Base-by-base conservation (phyloP, 2,113 vertebrate genomes). In the Narcine bancroftii region DNA sequence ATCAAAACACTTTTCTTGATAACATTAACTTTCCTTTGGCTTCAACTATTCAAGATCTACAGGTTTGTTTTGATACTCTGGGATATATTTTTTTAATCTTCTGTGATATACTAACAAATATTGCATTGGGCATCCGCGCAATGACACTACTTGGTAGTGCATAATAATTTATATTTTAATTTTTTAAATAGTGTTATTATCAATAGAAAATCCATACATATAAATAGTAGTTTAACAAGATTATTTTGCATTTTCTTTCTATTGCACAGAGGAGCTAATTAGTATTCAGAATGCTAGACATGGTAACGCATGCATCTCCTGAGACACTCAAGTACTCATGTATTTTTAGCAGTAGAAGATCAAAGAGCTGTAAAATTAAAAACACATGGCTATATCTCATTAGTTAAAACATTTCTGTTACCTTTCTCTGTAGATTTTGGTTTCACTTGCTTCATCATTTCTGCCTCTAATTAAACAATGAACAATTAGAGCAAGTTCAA, bases 391-490 rank as follows among this genome's bases (percentile, higher is more conserved):
- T 21, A 42, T 63, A 60, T 36, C 53, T 87, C 33, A 60, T 36
- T 87, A n/a, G 1, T 36, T 60, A 60, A 87, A 56, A n/a, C 19
- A 19, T 87, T 87, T 21, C 17, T 6, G 1, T 60, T 87, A 87
- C 81, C 81, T 87, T 87, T 60, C 53, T 87, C 50, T 63, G 53
- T 21, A 36, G n/a, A 17, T 87, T 87, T 36, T 60, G 53, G 17
- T 87, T 60, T 87, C 53, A 87, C 53, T 19, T 87, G 53, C 53
- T 87, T 87, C 81, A 63, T 7, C 11, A 56, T 60, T 87, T 87
- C 53, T 87, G 53, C 53, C 17, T 87, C 33, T 87, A 87, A 39
- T 60, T 7, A 56, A 15, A 19, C n/a, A 15, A 56, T 60, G 53
- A 60, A 87, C 2, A 36, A 29, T 85, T 85, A 15, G n/a, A 83